A percentile compares a stretch with the other conserved stretches of the same genome.
Evolutionary conservation across 2,113 vertebrate species (phyloP).

Genomic region (Columbina picui): DNA sequence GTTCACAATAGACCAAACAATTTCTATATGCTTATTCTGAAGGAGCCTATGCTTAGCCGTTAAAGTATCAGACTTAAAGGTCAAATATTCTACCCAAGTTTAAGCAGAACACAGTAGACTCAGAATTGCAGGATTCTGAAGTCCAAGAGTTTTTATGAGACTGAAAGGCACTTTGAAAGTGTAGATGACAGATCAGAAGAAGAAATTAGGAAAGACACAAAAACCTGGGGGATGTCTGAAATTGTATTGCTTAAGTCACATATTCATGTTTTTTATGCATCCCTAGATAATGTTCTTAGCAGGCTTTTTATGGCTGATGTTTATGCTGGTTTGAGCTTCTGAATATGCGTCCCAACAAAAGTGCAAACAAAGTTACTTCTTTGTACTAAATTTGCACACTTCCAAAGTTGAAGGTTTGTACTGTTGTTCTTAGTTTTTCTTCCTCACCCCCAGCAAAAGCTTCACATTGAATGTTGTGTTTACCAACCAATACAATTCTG

Average conservation of each 20-base stretch:
- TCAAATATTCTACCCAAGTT: background rate
- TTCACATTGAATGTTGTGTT: background rate
- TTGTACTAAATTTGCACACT: background rate
- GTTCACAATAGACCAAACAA: background rate
- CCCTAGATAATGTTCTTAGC: background rate
- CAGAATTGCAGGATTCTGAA: background rate
- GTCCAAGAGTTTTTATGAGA: background rate
- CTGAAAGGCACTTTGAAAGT: background rate
- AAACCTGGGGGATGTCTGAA: background rate
- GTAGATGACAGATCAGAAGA: background rate
- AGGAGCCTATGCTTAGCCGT: background rate
- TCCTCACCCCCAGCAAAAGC: fast-evolving
- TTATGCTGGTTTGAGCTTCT: background rate
- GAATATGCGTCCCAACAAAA: background rate
- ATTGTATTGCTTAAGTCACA: background rate
- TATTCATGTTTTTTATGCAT: background rate
- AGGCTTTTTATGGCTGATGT: background rate
- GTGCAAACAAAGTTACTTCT: background rate
- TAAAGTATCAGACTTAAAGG: background rate
- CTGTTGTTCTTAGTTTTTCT: background rate
- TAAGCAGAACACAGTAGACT: background rate
- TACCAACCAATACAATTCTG: background rate
- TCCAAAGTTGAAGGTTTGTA: background rate
- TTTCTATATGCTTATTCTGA: background rate
- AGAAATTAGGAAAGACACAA: background rate